Conservation (phyloP, 2,888 invertebrate species). For the Rotaria macrura region DNA sequence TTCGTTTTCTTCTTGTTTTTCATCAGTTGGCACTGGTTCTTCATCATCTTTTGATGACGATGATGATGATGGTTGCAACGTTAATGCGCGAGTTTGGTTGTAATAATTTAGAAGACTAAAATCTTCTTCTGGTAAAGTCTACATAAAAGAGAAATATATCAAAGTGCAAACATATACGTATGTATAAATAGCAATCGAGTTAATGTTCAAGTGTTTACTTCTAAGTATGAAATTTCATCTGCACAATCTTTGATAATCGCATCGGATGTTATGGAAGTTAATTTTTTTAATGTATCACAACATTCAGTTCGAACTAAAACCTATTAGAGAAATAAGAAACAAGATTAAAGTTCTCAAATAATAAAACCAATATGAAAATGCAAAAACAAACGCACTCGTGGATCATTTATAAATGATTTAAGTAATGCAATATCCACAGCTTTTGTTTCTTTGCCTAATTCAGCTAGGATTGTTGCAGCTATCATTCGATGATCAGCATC, state of each 20-base stretch:
- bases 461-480: background rate
- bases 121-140: background rate
- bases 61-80: no score
- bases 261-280: background rate
- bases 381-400: no score
- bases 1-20: background rate
- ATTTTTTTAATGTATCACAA: conserved; percentile 13
- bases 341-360: background rate
- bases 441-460: background rate
- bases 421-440: background rate
- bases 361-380: background rate
- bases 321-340: background rate
- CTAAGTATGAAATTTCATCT: background rate
- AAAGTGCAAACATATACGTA: no score
- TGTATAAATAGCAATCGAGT: no score
- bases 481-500: background rate
- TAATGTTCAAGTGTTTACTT: no score
- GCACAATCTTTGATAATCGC: background rate
- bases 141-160: background rate
- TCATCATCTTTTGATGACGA: background rate
- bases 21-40: background rate
- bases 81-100: background rate
- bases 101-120: background rate
- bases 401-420: background rate
- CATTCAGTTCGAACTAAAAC: conserved; percentile 19